Percentiles rank a stretch among this genome's conserved stretches.
Evolutionary conservation across 1,140 invertebrate genomes (phyloP).

Genomic region (Drosophila malerkotliana): DNA sequence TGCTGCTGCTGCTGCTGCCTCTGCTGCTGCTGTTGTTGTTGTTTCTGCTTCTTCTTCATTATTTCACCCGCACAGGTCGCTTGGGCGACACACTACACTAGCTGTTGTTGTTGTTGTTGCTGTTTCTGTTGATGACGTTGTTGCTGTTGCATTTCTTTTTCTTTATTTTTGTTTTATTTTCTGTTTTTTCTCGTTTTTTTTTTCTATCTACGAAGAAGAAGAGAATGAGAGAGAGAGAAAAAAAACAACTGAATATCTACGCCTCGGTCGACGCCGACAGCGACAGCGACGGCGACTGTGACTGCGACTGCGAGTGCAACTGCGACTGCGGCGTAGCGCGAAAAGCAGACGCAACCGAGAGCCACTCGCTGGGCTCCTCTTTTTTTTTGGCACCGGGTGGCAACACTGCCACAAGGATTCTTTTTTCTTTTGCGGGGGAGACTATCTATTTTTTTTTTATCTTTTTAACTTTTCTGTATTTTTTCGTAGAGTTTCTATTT

Average conservation of each 20-base stretch:
- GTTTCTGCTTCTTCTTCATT: slow-evolving; percentile 78
- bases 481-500: too few relatives aligned
- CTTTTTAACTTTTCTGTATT: background rate
- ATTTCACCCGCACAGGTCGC: slow-evolving; percentile 66
- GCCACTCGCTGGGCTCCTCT: slow-evolving; percentile 44
- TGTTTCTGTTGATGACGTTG: slow-evolving; percentile 22
- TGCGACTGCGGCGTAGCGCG: slow-evolving; percentile 20
- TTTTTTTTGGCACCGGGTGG: slow-evolving; percentile 32
- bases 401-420: slow-evolving; percentile 40
- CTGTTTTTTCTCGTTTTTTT: slow-evolving; percentile 13
- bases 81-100: slow-evolving; percentile 65
- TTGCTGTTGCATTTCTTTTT: slow-evolving; percentile 43
- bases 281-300: slow-evolving; percentile 16
- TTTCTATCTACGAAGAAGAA: background rate
- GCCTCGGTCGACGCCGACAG: background rate
- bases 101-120: slow-evolving; percentile 43
- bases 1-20: slow-evolving; percentile 34
- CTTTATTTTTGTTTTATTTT: slow-evolving; percentile 4
- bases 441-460: background rate
- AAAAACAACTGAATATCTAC: slow-evolving; percentile 2
- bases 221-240: too few relatives aligned
- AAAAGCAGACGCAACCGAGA: slow-evolving; percentile 14
- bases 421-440: background rate
- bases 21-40: slow-evolving; percentile 61
- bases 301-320: slow-evolving; percentile 11